Conservation (phyloP, 2,888 invertebrate species). For the Cistogaster globosa region DNA sequence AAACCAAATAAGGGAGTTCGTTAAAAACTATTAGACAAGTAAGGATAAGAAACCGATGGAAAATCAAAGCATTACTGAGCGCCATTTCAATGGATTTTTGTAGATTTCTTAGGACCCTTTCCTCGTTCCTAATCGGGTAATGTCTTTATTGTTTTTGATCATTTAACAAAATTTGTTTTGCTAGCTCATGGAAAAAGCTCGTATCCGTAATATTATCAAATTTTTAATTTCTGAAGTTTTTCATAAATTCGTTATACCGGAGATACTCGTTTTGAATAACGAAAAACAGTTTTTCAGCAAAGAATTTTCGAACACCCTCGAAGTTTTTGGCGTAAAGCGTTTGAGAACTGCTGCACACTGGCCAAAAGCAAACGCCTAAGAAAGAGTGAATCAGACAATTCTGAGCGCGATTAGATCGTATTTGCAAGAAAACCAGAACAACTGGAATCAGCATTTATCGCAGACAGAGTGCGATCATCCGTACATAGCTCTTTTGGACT, state of each 20-base stretch:
- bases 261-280: not conserved
- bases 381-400: no score
- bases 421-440: not conserved
- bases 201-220: not conserved
- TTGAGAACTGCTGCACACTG: not conserved
- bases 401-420: not conserved
- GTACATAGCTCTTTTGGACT: not conserved
- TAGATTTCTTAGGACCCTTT: not conserved
- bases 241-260: not conserved
- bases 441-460: not conserved
- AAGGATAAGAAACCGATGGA: no score
- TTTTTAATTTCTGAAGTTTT: conserved; percentile 2
- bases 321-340: not conserved
- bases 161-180: no score
- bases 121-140: no score
- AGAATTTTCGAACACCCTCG: not conserved
- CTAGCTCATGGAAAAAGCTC: not conserved
- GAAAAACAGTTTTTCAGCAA: not conserved
- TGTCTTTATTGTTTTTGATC: not conserved
- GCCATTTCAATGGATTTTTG: not conserved
- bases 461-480: not conserved
- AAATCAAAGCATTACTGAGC: not conserved
- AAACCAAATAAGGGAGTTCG: not conserved
- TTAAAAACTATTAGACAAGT: not conserved
- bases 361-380: not conserved